Evolutionary conservation across 37 sponge, comb jelly and placozoan species (phyloP).

Genomic region (Beroe ovata): DNA sequence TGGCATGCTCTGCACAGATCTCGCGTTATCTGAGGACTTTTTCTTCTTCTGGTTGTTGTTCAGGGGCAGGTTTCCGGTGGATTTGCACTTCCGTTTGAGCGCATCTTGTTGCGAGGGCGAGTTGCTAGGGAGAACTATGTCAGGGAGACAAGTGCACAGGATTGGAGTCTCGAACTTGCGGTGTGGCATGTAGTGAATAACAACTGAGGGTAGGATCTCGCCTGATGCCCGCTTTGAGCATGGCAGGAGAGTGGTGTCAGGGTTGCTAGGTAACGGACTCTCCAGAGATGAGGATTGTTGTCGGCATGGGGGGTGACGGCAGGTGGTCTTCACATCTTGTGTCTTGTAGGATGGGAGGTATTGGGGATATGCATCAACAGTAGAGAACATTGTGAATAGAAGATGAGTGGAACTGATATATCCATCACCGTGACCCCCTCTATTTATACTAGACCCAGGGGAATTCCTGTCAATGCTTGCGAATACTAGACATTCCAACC

Average conservation of each 20-base stretch:
- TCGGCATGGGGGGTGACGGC: background rate
- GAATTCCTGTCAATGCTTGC: background rate
- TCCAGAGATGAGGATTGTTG: background rate
- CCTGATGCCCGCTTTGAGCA: background rate
- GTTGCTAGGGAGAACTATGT: background rate
- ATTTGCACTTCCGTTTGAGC: background rate
- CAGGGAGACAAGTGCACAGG: conserved; percentile 48
- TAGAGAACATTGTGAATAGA: background rate
- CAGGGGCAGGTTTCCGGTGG: background rate
- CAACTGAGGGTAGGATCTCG: conserved; percentile 8
- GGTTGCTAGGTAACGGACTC: background rate
- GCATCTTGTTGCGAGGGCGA: background rate
- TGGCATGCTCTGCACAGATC: background rate
- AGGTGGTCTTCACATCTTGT: background rate
- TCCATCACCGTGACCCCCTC: too few relatives aligned
- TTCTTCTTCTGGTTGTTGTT: background rate
- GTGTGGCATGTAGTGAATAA: conserved; percentile 67
- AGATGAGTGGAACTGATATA: background rate
- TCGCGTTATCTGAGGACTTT: background rate
- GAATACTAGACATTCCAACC: background rate
- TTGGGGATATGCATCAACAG: background rate
- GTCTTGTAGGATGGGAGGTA: background rate
- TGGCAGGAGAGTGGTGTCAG: background rate
- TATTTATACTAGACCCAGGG: too few relatives aligned
- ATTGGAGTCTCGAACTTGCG: conserved; percentile 52